Evolutionary conservation across 1,140 invertebrate genomes (phyloP), one percentile per base, ranked within the genome.

Genomic region (Saccostrea glomerata): DNA sequence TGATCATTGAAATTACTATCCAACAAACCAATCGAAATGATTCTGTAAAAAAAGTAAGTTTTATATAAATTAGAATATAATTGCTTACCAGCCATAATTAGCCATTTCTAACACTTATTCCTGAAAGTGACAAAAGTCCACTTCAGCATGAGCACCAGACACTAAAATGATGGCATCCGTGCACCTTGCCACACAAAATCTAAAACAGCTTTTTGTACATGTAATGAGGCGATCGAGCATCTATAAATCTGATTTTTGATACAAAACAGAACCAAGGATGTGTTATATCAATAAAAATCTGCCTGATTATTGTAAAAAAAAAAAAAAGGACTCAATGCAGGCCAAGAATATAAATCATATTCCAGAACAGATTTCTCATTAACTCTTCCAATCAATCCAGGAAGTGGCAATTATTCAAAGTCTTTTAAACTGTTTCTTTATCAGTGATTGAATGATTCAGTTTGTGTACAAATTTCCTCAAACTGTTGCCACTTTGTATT

Each of bases 281-380:
- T 77, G 70, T 77, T 77, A 77, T 77, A 77, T 77, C 70, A 77
- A 77, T 77, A 77, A 77, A 77, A 77, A 77, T 77, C 70, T 77
- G 25, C 70, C 70, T 36, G 70, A 77, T 77, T 77, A 77, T 77
- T 77, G 25, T 77, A 77, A 30, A 77, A 77, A 73, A 77, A 30
- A 77, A 77, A 73, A 30, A 12, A 73, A 25, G 23, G 25, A 77
- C 23, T 66, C 15, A 77, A 77, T 40, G 30, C 70, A 25, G 70
- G 25, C 70, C 70, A 12, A 11, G 25, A 77, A 77, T 77, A 77
- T 77, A 77, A 77, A 77, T 77, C 70, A 77, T 77, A 77, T 77
- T 77, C 70, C 30, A 77, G 70, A 77, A 25, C 12, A 77, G 70
- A 63, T 63, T 77, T 77, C 70, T 77, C 70, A 77, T 30, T 77